A percentile compares a stretch with the other conserved stretches of the same genome.
Conservation (phyloP, 2,113 vertebrate genomes). For the Engraulis encrasicolus region DNA sequence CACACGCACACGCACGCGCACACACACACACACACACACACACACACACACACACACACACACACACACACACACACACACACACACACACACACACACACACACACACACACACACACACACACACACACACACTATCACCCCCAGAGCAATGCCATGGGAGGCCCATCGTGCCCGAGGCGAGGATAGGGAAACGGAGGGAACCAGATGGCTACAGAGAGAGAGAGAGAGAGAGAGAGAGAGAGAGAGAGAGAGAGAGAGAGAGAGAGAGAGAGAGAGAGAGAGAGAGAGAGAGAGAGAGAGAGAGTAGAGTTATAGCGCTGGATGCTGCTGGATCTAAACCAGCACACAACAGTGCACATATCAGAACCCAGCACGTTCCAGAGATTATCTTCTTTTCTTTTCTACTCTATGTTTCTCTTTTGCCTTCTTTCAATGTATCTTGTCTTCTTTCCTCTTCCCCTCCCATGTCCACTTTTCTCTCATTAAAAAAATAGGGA, state of each 20-base stretch:
- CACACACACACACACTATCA: too few relatives aligned
- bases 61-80: too few relatives aligned
- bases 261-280: constrained; percentile 75
- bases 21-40: too few relatives aligned
- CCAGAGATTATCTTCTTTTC: constrained; percentile 44
- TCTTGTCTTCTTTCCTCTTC: too few relatives aligned
- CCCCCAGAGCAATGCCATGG: constrained; percentile 67
- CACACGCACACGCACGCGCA: too few relatives aligned
- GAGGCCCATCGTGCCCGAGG: constrained; percentile 68
- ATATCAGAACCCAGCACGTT: too few relatives aligned
- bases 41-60: too few relatives aligned
- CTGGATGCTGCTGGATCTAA: constrained; percentile 69
- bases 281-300: constrained; percentile 60
- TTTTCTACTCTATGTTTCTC: too few relatives aligned
- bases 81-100: too few relatives aligned
- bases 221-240: constrained; percentile 63
- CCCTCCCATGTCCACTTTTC: background rate
- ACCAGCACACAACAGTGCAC: too few relatives aligned
- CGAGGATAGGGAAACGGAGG: constrained; percentile 71
- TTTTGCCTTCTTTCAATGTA: background rate
- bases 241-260: constrained; percentile 73
- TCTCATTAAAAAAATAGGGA: constrained; percentile 29
- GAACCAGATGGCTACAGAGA: constrained; percentile 74
- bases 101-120: too few relatives aligned
- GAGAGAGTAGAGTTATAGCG: too few relatives aligned